Evolutionary conservation across 2,797 vertebrate species (phyloP).

Genomic region (Graptemys geographica): DNA sequence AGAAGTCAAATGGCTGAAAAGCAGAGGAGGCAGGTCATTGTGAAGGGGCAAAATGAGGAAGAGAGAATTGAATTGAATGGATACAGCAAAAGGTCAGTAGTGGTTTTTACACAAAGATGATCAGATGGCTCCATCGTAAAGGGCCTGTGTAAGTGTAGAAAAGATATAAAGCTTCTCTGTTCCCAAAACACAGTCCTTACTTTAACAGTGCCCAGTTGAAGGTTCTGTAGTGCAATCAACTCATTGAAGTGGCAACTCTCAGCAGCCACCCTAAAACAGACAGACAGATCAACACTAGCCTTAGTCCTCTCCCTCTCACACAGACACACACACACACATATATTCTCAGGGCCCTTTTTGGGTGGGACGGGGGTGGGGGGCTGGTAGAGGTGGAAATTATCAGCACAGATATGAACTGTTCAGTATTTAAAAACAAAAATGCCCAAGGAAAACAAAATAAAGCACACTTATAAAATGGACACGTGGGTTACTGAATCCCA

Average conservation of each 20-base stretch:
- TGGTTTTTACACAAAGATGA: conserved; percentile 75
- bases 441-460: conserved; percentile 82
- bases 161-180: conserved; percentile 67
- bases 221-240: conserved; percentile 78
- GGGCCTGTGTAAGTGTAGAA: conserved; percentile 54
- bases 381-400: conserved; percentile 53
- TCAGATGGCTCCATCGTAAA: conserved; percentile 62
- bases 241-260: conserved; percentile 53
- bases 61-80: conserved; percentile 60
- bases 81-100: conserved; percentile 80
- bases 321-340: not conserved
- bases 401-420: conserved; percentile 57
- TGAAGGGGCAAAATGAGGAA: conserved; percentile 65
- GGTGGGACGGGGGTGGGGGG: not conserved
- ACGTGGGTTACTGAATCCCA: conserved; percentile 58
- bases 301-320: not conserved
- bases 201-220: conserved; percentile 75
- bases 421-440: conserved; percentile 53
- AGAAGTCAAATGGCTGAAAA: conserved; percentile 57
- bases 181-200: conserved; percentile 71
- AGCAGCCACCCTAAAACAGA: conserved; percentile 58
- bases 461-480: conserved; percentile 60
- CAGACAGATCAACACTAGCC: conserved; percentile 51
- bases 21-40: conserved; percentile 53
- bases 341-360: conserved; percentile 60